These are phyloP conservation scores for Congeria kusceri DNA, from an alignment of 2,888 invertebrate species.

Conservation along the genomic window DNA sequence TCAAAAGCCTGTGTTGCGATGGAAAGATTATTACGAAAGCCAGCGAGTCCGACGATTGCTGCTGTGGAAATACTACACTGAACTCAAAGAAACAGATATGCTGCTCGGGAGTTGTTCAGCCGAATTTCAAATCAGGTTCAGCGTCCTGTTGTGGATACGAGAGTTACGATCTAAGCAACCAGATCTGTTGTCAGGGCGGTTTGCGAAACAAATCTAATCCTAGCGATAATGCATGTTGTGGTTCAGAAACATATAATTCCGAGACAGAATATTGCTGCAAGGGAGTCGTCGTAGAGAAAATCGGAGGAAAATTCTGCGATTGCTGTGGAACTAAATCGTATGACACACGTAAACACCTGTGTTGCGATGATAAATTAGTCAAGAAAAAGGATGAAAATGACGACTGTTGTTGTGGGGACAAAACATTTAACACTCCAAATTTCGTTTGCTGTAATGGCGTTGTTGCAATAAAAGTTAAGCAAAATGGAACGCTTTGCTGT, in stretches of 20 bases:
- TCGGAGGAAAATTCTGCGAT: slow-evolving; percentile 29
- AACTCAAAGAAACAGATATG: slow-evolving; percentile 36
- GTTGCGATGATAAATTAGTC: slow-evolving; percentile 36
- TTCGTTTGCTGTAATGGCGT: slow-evolving; percentile 47
- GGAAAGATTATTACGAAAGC: slow-evolving; percentile 15
- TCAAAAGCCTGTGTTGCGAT: slow-evolving; percentile 40
- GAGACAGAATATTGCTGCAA: slow-evolving; percentile 37
- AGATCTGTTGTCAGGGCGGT: slow-evolving; percentile 42
- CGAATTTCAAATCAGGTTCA: neutral
- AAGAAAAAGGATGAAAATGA: slow-evolving; percentile 29
- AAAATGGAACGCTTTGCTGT: slow-evolving; percentile 38
- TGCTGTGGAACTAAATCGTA: slow-evolving; percentile 46
- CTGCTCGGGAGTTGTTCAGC: slow-evolving; percentile 36
- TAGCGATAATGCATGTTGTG: slow-evolving; percentile 51
- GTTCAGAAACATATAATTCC: slow-evolving; percentile 32
- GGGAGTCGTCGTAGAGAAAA: slow-evolving; percentile 24
- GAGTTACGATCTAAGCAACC: slow-evolving; percentile 38
- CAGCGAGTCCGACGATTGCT: slow-evolving; percentile 41
- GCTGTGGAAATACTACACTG: slow-evolving; percentile 42
- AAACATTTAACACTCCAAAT: slow-evolving; percentile 32
- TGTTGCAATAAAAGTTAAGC: slow-evolving; percentile 19
- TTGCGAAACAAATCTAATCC: slow-evolving; percentile 29
- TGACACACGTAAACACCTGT: slow-evolving; percentile 28
- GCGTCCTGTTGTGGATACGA: slow-evolving; percentile 43
- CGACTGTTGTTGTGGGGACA: slow-evolving; percentile 50